A percentile compares a stretch with the other conserved stretches of the same genome.
Conservation (phyloP, 2,113 vertebrate species). For the Hippocampus mohnikei region DNA sequence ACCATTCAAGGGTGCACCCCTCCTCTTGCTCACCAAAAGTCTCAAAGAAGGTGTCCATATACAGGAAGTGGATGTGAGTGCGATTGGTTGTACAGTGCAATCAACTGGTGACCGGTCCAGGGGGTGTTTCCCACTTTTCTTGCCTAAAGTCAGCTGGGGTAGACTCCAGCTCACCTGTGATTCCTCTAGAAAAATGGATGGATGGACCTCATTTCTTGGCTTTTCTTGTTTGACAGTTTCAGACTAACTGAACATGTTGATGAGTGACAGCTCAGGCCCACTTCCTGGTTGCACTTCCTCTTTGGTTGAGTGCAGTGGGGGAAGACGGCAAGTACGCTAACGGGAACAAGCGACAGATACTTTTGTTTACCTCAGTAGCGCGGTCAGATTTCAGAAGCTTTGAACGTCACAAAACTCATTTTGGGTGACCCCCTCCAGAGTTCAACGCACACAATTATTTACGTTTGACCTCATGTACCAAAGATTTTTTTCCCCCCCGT, state of each 20-base stretch:
- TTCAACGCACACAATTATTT: background rate
- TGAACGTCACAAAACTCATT: background rate
- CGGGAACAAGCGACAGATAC: background rate
- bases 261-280: conserved; percentile 38
- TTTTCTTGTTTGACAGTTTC: background rate
- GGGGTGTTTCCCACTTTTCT: background rate
- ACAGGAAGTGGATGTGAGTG: too few relatives aligned
- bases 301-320: conserved; percentile 14
- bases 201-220: background rate
- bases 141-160: too few relatives aligned
- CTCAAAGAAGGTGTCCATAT: too few relatives aligned
- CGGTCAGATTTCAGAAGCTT: background rate
- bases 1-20: too few relatives aligned
- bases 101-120: background rate
- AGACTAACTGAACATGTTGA: conserved; percentile 33
- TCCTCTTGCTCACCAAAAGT: too few relatives aligned
- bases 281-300: conserved; percentile 78
- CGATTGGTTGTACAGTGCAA: background rate
- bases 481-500: background rate
- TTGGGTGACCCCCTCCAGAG: background rate
- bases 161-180: too few relatives aligned
- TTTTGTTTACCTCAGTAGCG: background rate
- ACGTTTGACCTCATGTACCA: background rate
- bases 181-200: background rate
- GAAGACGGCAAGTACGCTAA: conserved; percentile 4